Evolutionary conservation across 1,140 invertebrate species (phyloP), one percentile per base, ranked within the genome.

Genomic region (Ladona fulva): DNA sequence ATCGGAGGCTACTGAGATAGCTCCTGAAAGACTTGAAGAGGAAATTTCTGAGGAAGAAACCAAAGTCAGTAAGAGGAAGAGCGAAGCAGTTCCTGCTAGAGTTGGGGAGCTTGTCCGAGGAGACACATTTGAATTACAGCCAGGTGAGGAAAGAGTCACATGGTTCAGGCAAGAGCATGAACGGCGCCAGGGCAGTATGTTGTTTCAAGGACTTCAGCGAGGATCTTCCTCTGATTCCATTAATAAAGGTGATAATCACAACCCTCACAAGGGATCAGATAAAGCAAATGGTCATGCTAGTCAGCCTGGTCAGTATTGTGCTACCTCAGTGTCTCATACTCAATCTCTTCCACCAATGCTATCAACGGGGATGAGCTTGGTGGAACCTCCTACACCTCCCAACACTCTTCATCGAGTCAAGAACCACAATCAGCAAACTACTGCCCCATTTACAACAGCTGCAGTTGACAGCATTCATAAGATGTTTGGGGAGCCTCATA

Each of bases 141-240:
- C 84, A 1, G 86, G 86, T 59, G 83, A 86, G 79, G 83, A 87
- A 78, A 84, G 84, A 77, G 77, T 86, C 19, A 85, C 87, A 0
- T 79, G 85, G 14, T 77, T 88, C 11, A 83, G 88, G 29, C 85
- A 89, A 77, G 89, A 88, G 76, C 87, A 89, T 77, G 90, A 91
- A 81, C 84, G 88, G 59, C 84, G 87, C 24, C 89, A 91, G 78
- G 89, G 89, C 14, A 86, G 83, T 76, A 82, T 89, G 5, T 81
- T 90, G 37, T 90, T 90, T 79, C 77, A 80, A 79, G 76, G 24
- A 6, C 52, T 66, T 16, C 52, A 66, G 16, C 3, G 52, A 22
- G n/a, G 52, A 22, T 3, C 52, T 66, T 66, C 52, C 1, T 16
- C n/a, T 16, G 52, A 66, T 22, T 66, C 52, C 12, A 12, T 66